Evolutionary conservation across 2,797 vertebrate genomes (phyloP).

Genomic region (Rhinophrynus dorsalis): DNA sequence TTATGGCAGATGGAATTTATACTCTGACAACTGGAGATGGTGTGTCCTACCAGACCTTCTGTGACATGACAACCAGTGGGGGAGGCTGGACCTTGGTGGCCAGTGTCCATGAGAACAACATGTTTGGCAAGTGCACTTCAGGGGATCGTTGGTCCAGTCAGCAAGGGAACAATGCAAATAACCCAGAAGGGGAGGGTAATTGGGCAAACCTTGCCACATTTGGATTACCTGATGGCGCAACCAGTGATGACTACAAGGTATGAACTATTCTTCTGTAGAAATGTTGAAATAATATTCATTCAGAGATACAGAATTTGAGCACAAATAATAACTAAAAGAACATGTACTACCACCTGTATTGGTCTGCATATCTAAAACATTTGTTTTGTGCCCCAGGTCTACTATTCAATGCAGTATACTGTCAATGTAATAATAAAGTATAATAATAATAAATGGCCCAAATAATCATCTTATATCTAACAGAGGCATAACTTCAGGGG

Average conservation of each 20-base stretch:
- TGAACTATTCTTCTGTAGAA: no score
- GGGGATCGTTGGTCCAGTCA: conserved; percentile 68
- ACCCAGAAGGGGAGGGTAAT: conserved; percentile 49
- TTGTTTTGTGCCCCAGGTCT: no score
- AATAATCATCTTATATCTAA: no score
- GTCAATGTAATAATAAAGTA: no score
- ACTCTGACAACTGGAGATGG: conserved; percentile 55
- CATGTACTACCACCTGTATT: no score
- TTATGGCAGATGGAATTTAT: conserved; percentile 69
- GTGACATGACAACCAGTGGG: conserved; percentile 66
- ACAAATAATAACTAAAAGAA: no score
- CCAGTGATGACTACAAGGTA: conserved; percentile 59
- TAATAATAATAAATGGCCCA: no score
- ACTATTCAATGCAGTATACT: no score
- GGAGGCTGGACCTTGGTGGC: conserved; percentile 60
- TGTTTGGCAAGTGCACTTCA: conserved; percentile 56
- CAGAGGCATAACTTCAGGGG: no score
- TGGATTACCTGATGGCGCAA: conserved; percentile 46
- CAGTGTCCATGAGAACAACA: conserved; percentile 68
- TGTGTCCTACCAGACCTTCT: conserved; percentile 67
- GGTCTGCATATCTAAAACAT: no score
- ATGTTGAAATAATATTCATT: no score
- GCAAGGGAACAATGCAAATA: conserved; percentile 49
- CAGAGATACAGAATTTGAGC: no score
- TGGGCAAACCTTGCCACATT: conserved; percentile 58